Base-by-base conservation (phyloP, 1,140 invertebrate genomes). In the Drosophila novamexicana region DNA sequence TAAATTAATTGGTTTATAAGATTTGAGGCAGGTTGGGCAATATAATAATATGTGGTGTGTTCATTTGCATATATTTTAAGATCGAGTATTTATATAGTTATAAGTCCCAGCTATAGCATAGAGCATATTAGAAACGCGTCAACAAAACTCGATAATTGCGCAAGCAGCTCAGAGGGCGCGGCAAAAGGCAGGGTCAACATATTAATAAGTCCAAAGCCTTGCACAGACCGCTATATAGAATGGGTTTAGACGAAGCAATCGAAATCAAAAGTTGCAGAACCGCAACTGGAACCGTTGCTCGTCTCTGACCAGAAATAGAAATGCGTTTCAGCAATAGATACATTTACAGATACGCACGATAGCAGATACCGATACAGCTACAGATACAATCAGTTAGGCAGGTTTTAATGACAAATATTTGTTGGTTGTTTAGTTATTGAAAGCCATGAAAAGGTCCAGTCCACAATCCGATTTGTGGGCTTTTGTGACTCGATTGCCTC, bases 401-500 rank as follows among this genome's bases (percentile, higher is more conserved):
- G 65, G 67, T 79, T 75, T 45, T 71, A 77, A 89, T 88, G 71
- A 88, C 77, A 89, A 88, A 88, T 88, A 89, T 69, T 68, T 70
- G 58, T 88, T 77, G 78, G 82, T 86, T 85, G 82, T 81, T 85
- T 76, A 76, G 81, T 81, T 86, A 77, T 83, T 88, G 83, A 79
- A 73, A 76, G 79, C 54, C 79, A 72, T 85, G 82, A 85, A 86
- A 78, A 81, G 82, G 82, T 76, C 77, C 70, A 71, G 81, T 65
- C 80, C 69, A 75, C 84, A 88, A 89, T 88, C 83, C 83, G 83
- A 88, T 88, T 86, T 88, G 73, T 70, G 79, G 79, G 83, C 83
- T 88, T 88, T 88, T 88, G 83, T 88, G 69, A 65, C 67, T 88
- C 79, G 83, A 88, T 88, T 88, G 83, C 72, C 59, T 86, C 47